Conservation (phyloP, 1,140 invertebrate genomes). For the Halictus rubicundus region DNA sequence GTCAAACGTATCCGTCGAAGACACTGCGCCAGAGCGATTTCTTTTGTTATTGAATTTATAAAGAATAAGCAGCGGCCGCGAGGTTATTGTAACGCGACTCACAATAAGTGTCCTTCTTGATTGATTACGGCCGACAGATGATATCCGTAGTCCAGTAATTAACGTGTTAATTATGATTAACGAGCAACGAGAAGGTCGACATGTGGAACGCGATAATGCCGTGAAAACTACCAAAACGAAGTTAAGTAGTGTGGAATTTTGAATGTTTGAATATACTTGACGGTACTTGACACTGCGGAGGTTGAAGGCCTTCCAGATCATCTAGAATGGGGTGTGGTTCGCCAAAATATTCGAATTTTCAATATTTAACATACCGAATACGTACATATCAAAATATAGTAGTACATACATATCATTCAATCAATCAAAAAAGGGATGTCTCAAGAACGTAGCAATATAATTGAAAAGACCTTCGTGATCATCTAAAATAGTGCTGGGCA, state of each 20-base stretch:
- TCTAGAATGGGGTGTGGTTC: no score
- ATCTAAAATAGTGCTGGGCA: no score
- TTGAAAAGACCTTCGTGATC: no score
- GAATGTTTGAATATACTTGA: background rate
- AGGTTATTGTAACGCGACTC: slow-evolving; percentile 37
- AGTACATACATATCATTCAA: no score
- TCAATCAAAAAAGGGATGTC: no score
- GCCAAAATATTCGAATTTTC: no score
- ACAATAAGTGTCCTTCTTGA: slow-evolving; percentile 14
- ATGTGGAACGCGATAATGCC: background rate
- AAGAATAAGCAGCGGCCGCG: background rate
- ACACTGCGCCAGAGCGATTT: background rate
- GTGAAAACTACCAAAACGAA: background rate
- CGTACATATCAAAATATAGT: no score
- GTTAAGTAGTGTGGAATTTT: background rate
- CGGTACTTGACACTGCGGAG: no score
- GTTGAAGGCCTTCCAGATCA: no score
- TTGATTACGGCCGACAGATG: slow-evolving; percentile 25
- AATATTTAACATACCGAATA: no score
- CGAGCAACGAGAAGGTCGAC: slow-evolving; percentile 5
- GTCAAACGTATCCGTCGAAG: background rate
- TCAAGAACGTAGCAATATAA: no score
- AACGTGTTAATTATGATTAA: slow-evolving; percentile 43
- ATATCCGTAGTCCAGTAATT: slow-evolving; percentile 41
- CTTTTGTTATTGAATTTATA: slow-evolving; percentile 10